phyloP scores from a whole-genome alignment of 1,140 invertebrate genomes.

The Acromyrmex heyeri region DNA sequence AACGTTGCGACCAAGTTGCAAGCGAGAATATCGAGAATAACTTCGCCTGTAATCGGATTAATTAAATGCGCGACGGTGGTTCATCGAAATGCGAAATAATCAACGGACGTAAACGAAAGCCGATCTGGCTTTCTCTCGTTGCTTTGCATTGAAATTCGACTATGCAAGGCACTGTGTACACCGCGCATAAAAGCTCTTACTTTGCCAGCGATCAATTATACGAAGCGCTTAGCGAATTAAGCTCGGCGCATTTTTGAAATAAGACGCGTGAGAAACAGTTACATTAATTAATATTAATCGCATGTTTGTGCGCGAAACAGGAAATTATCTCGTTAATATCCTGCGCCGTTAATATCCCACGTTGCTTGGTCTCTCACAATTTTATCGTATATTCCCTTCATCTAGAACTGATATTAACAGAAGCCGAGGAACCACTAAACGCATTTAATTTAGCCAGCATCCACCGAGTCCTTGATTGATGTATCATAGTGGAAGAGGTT shows the following conservation, averaged over 20 bases:
- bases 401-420: slow-evolving; percentile 44
- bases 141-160: slow-evolving; percentile 27
- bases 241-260: slow-evolving; percentile 17
- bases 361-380: not conserved
- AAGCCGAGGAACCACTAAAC: slow-evolving; percentile 32
- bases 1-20: slow-evolving; percentile 41
- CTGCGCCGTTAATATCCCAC: slow-evolving; percentile 35
- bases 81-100: slow-evolving; percentile 60
- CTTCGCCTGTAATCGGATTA: slow-evolving; percentile 54
- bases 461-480: slow-evolving; percentile 19
- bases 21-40: slow-evolving; percentile 57
- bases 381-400: slow-evolving; percentile 36
- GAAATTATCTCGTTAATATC: slow-evolving; percentile 59
- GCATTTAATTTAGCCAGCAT: slow-evolving; percentile 38
- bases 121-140: slow-evolving; percentile 47
- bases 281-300: slow-evolving; percentile 52
- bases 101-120: slow-evolving; percentile 42
- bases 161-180: slow-evolving; percentile 11
- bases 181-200: slow-evolving; percentile 34
- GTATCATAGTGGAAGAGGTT: slow-evolving; percentile 42
- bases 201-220: slow-evolving; percentile 18
- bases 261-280: slow-evolving; percentile 6
- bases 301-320: not conserved
- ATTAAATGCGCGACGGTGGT: slow-evolving; percentile 54
- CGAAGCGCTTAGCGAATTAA: slow-evolving; percentile 11